Conservation (phyloP, 2,888 invertebrate species). For the Meganola albula region DNA sequence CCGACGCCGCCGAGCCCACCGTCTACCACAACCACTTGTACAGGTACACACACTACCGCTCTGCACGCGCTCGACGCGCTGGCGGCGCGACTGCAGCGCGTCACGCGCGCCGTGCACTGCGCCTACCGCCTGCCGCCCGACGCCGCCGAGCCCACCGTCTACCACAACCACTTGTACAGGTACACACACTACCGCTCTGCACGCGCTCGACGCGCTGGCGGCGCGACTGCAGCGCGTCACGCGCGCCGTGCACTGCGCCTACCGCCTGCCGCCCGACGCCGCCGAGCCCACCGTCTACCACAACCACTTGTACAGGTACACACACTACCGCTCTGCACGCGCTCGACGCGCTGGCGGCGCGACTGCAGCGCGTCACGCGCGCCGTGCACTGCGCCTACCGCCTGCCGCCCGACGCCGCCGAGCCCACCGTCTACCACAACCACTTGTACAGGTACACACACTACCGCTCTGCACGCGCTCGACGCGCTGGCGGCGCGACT, state of each 20-base stretch:
- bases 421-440: conserved; percentile 88
- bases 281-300: conserved; percentile 87
- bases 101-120: conserved; percentile 80
- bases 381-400: conserved; percentile 81
- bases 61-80: conserved; percentile 32
- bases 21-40: conserved; percentile 80
- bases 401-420: conserved; percentile 85
- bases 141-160: conserved; percentile 86
- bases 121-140: conserved; percentile 86
- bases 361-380: conserved; percentile 81
- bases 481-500: no score
- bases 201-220: no score
- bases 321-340: conserved; percentile 22
- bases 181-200: no score
- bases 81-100: conserved; percentile 77
- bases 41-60: conserved; percentile 1
- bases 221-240: conserved; percentile 79
- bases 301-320: conserved; percentile 69
- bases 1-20: conserved; percentile 85
- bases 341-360: conserved; percentile 46
- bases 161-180: conserved; percentile 79
- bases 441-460: conserved; percentile 60
- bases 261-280: conserved; percentile 85
- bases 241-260: conserved; percentile 82
- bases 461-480: no score